Conservation (phyloP, 2,113 vertebrate species). For the Anhinga rufa region DNA sequence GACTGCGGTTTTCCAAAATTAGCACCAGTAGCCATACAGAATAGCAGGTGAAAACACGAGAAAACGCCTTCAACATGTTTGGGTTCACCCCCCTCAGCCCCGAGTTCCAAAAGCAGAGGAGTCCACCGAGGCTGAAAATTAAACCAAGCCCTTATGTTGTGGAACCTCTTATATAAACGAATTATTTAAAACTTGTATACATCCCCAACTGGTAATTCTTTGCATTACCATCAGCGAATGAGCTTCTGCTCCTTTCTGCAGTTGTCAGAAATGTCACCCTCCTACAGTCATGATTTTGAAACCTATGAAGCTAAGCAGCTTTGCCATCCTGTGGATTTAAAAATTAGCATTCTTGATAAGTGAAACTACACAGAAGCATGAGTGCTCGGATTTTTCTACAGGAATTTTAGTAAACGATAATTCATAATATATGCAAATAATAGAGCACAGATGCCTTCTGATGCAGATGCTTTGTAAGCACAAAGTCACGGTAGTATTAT, state of each 20-base stretch:
- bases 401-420: neutral
- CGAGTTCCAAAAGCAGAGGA: neutral
- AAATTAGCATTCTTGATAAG: neutral
- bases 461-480: conserved; percentile 35
- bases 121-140: neutral
- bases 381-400: neutral
- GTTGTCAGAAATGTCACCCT: neutral
- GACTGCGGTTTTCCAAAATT: neutral
- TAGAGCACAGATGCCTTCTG: neutral
- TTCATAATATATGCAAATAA: conserved; percentile 10
- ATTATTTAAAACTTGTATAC: neutral
- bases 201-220: neutral
- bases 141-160: neutral
- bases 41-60: neutral
- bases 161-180: neutral
- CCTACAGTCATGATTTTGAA: neutral
- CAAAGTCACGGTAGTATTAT: neutral
- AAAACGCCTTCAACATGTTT: neutral
- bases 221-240: neutral
- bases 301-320: conserved; percentile 28
- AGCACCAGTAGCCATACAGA: neutral
- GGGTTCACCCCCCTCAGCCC: neutral
- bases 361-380: neutral
- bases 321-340: conserved; percentile 11
- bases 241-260: neutral